Percentiles rank a stretch among this genome's conserved stretches.
phyloP scores from a whole-genome alignment of 1,140 invertebrate species.

The Lepidurus apus region DNA sequence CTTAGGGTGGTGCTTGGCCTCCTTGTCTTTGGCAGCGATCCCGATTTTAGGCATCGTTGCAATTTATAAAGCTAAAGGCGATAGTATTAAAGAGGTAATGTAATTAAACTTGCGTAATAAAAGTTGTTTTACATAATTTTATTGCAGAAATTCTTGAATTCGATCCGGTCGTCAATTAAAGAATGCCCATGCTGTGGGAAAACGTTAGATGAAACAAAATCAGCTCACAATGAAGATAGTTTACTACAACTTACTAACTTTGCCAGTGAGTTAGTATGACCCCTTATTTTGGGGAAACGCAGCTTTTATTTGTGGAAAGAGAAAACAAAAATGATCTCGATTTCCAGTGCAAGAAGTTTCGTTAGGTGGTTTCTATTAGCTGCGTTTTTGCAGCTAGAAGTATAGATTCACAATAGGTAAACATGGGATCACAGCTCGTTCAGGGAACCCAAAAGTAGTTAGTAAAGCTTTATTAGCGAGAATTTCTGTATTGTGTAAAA shows the following conservation, averaged over 20 bases:
- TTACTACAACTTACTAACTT: background rate
- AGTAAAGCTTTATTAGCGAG: background rate
- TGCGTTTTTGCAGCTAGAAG: background rate
- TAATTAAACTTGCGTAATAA: conserved; percentile 30
- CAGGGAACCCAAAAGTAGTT: background rate
- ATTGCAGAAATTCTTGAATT: conserved; percentile 52
- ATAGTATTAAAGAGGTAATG: conserved; percentile 62
- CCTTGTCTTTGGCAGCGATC: conserved; percentile 75
- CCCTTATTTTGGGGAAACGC: background rate
- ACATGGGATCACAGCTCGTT: background rate
- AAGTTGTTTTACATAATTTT: conserved; percentile 32
- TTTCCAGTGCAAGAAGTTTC: background rate
- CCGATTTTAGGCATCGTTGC: conserved; percentile 71
- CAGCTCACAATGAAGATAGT: conserved; percentile 28
- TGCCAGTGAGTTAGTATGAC: too few species aligned
- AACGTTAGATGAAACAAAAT: conserved; percentile 23
- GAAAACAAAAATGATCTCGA: background rate
- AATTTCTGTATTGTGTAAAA: background rate
- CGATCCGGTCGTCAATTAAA: conserved; percentile 53
- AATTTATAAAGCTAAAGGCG: conserved; percentile 62
- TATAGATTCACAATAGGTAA: background rate
- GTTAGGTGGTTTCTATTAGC: background rate
- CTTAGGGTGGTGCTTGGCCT: conserved; percentile 79
- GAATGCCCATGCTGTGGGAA: conserved; percentile 47
- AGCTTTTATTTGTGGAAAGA: background rate